Base-by-base conservation (phyloP, 2,113 vertebrate species). In the Platichthys flesus region DNA sequence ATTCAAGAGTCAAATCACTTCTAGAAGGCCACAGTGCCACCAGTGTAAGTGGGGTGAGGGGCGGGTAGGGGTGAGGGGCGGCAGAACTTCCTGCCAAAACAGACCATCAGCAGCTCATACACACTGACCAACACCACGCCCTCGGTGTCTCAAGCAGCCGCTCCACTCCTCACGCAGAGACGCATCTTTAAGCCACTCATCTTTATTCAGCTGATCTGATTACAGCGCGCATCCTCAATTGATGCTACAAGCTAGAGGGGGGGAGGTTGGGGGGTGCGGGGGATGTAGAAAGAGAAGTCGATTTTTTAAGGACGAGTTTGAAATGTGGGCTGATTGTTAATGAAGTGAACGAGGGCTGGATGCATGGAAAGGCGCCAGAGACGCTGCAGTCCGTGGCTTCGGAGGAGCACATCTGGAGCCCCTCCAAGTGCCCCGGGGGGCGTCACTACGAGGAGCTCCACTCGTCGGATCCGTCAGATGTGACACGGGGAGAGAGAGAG, bases 331-430 rank as follows among this genome's bases (percentile, higher is more conserved):
- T 86, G 89, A 90, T 88, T 90, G 69, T 83, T 75, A 82, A 89
- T 85, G 73, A 89, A 85, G 71, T 58, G 71, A 89, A 73, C 68
- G 57, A 64, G 69, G 74, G 69, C 56, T 64, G 45, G 35, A 75
- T 64, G 74, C 47, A 67, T 71, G 71, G 58, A 74, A 64, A 80
- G 79, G 71, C 1, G 74, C 57, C 69, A 63, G 70, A 72, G 67
- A 78, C 70, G 47, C 83, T 58, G 75, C 70, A n/a, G 83, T 89
- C 61, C 67, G 40, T 24, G 18, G 68, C 55, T 76, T 37, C 63
- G 77, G 74, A 89, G 79, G 56, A 85, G 60, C 79, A 92, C 89
- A 93, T 93, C 90, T 93, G 91, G 88, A 91, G 65, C 67, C 40
- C 67, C 87, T 91, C 86, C 89, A 92, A 81, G 82, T 79, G 80